These are phyloP conservation scores for Nymphalis polychloros DNA, from an alignment of 2,888 invertebrate genomes.

Conservation along the genomic window DNA sequence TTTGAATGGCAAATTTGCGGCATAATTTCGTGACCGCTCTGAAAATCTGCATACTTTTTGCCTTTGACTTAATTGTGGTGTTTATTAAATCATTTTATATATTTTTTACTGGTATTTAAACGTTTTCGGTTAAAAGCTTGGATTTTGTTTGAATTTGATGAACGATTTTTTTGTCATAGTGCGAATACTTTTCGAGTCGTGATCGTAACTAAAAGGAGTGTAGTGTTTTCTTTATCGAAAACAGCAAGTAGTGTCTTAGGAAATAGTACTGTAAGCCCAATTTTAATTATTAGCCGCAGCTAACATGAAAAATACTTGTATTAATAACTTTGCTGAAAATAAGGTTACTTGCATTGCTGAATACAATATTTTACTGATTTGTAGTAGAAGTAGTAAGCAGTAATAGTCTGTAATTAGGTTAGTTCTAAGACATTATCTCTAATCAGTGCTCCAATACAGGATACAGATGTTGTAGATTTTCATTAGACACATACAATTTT, in stretches of 20 bases:
- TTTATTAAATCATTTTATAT: conserved; percentile 38
- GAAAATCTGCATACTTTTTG: conserved; percentile 56
- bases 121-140: conserved; percentile 15
- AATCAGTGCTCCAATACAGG: too few relatives aligned
- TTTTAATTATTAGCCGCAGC: too few relatives aligned
- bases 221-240: not conserved
- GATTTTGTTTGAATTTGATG: conserved; percentile 11
- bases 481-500: not conserved
- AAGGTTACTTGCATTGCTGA: too few relatives aligned
- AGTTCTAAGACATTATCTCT: too few relatives aligned
- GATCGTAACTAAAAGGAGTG: not conserved
- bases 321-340: too few relatives aligned
- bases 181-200: not conserved
- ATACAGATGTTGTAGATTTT: not conserved
- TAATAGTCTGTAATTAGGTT: too few relatives aligned
- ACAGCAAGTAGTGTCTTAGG: too few relatives aligned
- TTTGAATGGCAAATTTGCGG: conserved; percentile 56
- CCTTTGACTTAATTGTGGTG: conserved; percentile 40
- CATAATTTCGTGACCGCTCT: conserved; percentile 55
- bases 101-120: conserved; percentile 23
- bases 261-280: too few relatives aligned
- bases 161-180: not conserved
- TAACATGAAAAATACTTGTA: too few relatives aligned
- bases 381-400: too few relatives aligned
- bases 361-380: too few relatives aligned